Conservation (phyloP, 2,113 vertebrate species). For the Calyptomena viridis region DNA sequence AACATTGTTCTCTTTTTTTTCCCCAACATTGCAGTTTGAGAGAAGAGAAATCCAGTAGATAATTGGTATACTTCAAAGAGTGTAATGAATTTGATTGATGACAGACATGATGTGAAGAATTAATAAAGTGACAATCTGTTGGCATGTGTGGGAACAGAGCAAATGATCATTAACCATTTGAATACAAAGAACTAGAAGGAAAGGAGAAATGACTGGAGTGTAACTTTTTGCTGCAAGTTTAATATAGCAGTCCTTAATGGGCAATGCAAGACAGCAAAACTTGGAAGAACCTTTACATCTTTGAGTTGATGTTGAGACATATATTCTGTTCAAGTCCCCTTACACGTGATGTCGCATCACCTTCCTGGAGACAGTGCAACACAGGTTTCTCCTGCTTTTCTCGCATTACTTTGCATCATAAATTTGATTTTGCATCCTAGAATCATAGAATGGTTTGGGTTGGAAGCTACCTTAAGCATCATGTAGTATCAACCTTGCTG, state of each 20-base stretch:
- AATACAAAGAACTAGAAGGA: not conserved
- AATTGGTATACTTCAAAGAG: not conserved
- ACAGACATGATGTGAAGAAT: not conserved
- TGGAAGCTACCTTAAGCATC: not conserved
- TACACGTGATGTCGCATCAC: rapidly evolving
- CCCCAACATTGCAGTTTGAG: not conserved
- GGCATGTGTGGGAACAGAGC: not conserved
- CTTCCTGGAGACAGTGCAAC: not conserved
- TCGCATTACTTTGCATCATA: not conserved
- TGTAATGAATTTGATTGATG: not conserved
- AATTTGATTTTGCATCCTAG: not conserved
- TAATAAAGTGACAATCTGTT: not conserved
- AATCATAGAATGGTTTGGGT: not conserved
- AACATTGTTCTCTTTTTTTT: not conserved
- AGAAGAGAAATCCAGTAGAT: not conserved
- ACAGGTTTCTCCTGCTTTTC: not conserved
- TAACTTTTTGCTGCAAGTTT: not conserved
- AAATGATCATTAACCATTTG: not conserved
- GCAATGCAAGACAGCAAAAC: not conserved
- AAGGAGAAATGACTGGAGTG: not conserved
- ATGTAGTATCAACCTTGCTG: not conserved
- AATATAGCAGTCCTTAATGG: not conserved
- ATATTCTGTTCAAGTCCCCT: not conserved
- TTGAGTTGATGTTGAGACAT: rapidly evolving
- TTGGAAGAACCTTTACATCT: not conserved